Conservation (phyloP, 2,888 invertebrate species). For the Plebejus argus region DNA sequence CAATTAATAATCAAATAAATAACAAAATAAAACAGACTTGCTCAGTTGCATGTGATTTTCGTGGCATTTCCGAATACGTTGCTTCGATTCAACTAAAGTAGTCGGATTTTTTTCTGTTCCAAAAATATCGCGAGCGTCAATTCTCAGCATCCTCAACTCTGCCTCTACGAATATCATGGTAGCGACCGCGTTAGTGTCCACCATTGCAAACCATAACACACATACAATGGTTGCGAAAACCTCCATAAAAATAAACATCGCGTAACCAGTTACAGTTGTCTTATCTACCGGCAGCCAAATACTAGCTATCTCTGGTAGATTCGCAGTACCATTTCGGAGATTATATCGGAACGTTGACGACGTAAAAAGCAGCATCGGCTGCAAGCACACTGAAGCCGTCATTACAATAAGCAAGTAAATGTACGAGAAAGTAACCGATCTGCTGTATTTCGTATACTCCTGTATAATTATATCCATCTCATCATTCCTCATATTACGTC, state of each 20-base stretch:
- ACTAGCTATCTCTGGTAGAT: neutral
- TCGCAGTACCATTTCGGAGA: neutral
- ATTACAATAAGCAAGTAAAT: neutral
- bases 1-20: no score
- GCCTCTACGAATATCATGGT: slow-evolving; percentile 19
- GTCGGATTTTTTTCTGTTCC: neutral
- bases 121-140: slow-evolving; percentile 16
- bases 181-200: slow-evolving; percentile 8
- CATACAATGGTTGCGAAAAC: neutral
- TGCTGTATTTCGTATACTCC: slow-evolving; percentile 6
- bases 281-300: slow-evolving; percentile 12
- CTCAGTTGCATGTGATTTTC: neutral
- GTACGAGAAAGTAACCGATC: neutral
- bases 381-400: neutral
- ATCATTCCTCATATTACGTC: neutral
- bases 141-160: neutral
- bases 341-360: neutral
- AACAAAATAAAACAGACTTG: neutral
- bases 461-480: neutral
- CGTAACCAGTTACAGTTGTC: neutral
- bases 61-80: slow-evolving; percentile 3
- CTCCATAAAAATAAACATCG: neutral
- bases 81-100: neutral
- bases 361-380: slow-evolving; percentile 10
- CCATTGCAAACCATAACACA: slow-evolving; percentile 1